Conservation (phyloP, 2,888 invertebrate species). For the Morinoia aosen region DNA sequence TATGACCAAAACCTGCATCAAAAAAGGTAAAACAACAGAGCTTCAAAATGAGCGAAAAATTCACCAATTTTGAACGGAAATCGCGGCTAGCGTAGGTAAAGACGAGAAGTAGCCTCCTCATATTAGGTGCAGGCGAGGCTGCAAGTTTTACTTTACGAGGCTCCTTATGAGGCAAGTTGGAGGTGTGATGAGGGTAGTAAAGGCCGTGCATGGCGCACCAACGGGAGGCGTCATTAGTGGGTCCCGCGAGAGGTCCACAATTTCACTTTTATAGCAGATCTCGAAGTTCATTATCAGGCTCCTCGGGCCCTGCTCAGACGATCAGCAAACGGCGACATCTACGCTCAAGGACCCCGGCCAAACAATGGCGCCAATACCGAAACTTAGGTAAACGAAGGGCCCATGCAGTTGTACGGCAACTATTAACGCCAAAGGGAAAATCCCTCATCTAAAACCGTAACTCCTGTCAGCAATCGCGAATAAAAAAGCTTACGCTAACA, state of each 20-base stretch:
- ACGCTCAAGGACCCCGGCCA: not conserved
- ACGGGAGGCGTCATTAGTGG: not conserved
- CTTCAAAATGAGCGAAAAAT: not conserved
- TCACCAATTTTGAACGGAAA: too few relatives aligned
- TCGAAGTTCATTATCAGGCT: not conserved
- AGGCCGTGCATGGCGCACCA: not conserved
- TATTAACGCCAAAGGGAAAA: not conserved
- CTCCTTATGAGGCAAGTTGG: conserved; percentile 16
- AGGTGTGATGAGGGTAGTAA: not conserved
- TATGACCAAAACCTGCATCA: not conserved
- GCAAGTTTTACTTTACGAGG: not conserved
- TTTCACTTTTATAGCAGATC: conserved; percentile 12
- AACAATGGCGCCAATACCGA: not conserved
- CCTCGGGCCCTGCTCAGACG: not conserved
- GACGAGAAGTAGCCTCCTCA: not conserved
- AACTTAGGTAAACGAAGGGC: not conserved
- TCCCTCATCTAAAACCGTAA: not conserved
- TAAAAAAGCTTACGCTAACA: not conserved
- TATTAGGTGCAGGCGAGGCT: not conserved
- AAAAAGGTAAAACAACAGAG: not conserved
- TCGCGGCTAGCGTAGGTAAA: not conserved
- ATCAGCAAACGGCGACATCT: not conserved
- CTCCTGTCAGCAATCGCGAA: not conserved
- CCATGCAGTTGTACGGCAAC: not conserved
- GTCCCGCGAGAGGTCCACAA: not conserved